Percentiles rank a stretch among this genome's conserved stretches.
Evolutionary conservation across 2,113 vertebrate species (phyloP).

Genomic region (Cardinalis cardinalis): DNA sequence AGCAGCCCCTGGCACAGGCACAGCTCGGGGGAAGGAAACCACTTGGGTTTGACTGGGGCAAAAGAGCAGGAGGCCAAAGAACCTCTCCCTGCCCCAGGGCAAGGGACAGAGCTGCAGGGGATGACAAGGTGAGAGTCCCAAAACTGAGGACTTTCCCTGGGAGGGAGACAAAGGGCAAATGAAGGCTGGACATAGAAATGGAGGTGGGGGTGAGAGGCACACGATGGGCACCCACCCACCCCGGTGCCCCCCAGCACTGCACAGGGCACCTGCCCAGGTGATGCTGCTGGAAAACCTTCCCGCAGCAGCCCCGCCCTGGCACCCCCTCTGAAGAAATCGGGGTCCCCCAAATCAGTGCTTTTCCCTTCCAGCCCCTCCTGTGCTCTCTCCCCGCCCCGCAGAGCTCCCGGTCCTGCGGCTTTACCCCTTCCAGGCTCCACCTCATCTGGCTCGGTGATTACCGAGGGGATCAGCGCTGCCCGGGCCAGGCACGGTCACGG

Average conservation of each 20-base stretch:
- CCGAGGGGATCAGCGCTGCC: not conserved
- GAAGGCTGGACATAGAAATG: not conserved
- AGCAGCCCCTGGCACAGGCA: not conserved
- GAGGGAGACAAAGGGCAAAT: not conserved
- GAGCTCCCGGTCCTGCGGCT: not conserved
- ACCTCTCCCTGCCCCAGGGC: not conserved
- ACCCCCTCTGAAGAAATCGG: not conserved
- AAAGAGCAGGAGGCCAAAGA: not conserved
- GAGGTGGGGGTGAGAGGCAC: not conserved
- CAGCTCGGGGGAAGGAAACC: not conserved
- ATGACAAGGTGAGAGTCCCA: not conserved
- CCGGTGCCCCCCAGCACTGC: not conserved
- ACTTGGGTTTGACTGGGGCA: not conserved
- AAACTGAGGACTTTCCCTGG: not conserved
- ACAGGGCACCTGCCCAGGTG: not conserved
- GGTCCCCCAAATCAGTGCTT: not conserved
- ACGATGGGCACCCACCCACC: rapidly evolving
- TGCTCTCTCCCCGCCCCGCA: not conserved
- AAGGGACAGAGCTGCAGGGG: not conserved
- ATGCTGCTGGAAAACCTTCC: not conserved
- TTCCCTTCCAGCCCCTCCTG: not conserved
- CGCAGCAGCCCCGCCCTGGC: not conserved
- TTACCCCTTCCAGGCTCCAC: not conserved
- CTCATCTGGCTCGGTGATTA: conserved; percentile 4
- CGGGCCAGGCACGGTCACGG: not conserved